phyloP scores from a whole-genome alignment of 2,113 vertebrate species.

The Caloenas nicobarica region DNA sequence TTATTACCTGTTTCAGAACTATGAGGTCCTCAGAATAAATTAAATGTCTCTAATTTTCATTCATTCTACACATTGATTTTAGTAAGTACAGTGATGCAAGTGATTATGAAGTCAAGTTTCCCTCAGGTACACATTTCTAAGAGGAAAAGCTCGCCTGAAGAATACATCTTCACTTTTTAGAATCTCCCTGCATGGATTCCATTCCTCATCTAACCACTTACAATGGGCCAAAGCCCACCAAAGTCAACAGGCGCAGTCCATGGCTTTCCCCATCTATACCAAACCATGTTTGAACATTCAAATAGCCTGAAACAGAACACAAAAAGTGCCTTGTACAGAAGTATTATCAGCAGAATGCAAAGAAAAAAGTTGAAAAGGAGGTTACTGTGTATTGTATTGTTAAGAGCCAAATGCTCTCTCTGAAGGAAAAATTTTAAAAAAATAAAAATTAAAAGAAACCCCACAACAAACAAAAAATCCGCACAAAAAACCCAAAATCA shows the following conservation, averaged over 20 bases:
- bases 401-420: not conserved
- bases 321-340: not conserved
- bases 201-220: not conserved
- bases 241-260: not conserved
- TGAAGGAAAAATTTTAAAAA: not conserved
- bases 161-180: not conserved
- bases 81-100: fast-evolving
- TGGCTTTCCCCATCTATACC: not conserved
- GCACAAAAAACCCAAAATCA: too few relatives aligned
- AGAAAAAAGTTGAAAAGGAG: not conserved
- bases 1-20: not conserved
- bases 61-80: not conserved
- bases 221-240: not conserved
- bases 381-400: not conserved
- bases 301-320: not conserved
- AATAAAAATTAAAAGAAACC: too few relatives aligned
- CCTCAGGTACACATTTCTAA: not conserved
- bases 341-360: not conserved
- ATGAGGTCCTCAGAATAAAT: not conserved
- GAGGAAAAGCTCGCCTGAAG: not conserved
- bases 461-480: too few relatives aligned
- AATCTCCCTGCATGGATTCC: not conserved
- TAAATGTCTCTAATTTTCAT: not conserved
- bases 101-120: not conserved
- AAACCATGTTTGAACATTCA: not conserved